These are phyloP conservation scores for Pelagia noctiluca DNA, from an alignment of 30 jellyfish, hydroid and myxozoan species.

Conservation along the genomic window DNA sequence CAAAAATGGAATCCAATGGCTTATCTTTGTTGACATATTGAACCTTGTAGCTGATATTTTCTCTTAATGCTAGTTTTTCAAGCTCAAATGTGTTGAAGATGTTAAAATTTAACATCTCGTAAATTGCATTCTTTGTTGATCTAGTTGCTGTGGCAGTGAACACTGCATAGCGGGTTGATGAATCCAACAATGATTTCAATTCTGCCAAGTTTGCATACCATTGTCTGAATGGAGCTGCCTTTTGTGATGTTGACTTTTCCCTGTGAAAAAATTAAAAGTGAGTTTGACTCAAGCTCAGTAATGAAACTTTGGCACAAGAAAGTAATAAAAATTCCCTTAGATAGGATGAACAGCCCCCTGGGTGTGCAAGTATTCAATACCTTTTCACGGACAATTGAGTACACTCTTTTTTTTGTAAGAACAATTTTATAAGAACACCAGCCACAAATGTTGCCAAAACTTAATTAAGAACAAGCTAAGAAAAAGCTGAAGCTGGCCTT, in stretches of 20 bases:
- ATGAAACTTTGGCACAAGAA: not conserved
- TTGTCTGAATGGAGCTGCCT: constrained; percentile 13
- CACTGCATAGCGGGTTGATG: not conserved
- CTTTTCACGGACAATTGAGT: not conserved
- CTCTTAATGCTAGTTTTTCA: not conserved
- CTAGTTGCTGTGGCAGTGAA: constrained; percentile 27
- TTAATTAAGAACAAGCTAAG: too few species aligned
- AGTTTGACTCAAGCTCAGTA: constrained; percentile 1
- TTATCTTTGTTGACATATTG: not conserved
- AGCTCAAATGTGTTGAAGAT: not conserved
- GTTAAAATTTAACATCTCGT: not conserved
- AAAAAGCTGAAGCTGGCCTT: too few species aligned
- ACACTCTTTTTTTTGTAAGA: not conserved
- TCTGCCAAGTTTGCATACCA: constrained; percentile 23
- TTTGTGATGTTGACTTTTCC: constrained; percentile 15
- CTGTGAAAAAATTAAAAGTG: constrained; percentile 9
- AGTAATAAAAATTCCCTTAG: not conserved
- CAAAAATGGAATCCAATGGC: not conserved
- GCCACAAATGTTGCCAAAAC: too few species aligned
- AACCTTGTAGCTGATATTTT: not conserved
- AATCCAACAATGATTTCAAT: constrained; percentile 10
- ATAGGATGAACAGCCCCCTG: not conserved
- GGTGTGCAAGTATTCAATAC: constrained; percentile 1
- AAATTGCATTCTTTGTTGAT: not conserved
- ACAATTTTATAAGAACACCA: not conserved